These are phyloP conservation scores for Cheilosia urbana DNA, from an alignment of 2,888 invertebrate genomes.

Conservation along the genomic window DNA sequence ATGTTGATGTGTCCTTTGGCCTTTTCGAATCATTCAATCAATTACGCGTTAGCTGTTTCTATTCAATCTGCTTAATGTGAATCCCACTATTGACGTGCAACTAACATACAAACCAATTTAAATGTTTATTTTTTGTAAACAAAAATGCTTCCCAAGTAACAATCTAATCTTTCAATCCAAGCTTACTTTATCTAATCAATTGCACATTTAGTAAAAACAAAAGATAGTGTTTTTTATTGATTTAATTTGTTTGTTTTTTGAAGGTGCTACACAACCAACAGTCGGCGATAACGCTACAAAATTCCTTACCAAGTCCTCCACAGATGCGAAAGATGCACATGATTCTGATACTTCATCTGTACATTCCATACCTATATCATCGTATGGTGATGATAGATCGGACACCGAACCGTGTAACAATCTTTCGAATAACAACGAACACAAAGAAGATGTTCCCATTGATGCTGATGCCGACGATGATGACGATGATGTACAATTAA, in stretches of 20 bases:
- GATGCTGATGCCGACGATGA: conserved; percentile 80
- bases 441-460: conserved; percentile 35
- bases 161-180: conserved; percentile 32
- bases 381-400: conserved; percentile 81
- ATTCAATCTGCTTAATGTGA: too few species aligned
- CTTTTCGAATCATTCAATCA: too few species aligned
- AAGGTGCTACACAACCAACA: conserved; percentile 51
- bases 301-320: conserved; percentile 57
- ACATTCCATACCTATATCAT: conserved; percentile 83
- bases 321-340: conserved; percentile 69
- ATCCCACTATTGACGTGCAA: too few species aligned
- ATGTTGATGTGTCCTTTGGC: too few species aligned
- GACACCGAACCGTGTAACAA: conserved; percentile 75
- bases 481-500: conserved; percentile 79
- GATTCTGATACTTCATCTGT: conserved; percentile 81
- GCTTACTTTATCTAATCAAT: not conserved
- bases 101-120: not conserved
- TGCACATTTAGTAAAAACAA: conserved; percentile 28
- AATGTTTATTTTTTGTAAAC: conserved; percentile 19
- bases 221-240: conserved; percentile 5
- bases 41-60: too few species aligned
- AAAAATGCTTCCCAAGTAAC: conserved; percentile 34
- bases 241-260: conserved; percentile 11
- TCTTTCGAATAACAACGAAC: conserved; percentile 56
- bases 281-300: conserved; percentile 27